phyloP scores from a whole-genome alignment of 2,888 invertebrate genomes.

The Desoria tigrina region DNA sequence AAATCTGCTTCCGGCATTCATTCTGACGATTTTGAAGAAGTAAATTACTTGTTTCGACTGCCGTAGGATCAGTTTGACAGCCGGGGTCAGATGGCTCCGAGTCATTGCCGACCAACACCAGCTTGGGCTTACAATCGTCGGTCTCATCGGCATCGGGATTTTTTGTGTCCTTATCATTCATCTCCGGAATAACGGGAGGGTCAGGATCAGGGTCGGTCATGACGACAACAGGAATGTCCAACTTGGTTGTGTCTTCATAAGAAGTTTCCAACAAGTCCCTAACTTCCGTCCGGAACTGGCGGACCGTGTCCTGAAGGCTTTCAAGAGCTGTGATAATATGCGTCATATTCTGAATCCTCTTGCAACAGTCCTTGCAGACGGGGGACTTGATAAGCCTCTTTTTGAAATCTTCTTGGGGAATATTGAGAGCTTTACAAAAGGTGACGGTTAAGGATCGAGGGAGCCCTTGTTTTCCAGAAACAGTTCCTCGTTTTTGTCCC shows the following conservation, averaged over 20 bases:
- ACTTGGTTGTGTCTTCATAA: background rate
- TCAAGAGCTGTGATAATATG: background rate
- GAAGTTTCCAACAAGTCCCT: background rate
- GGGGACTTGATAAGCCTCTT: background rate
- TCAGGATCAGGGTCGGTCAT: too few relatives aligned
- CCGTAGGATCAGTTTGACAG: too few relatives aligned
- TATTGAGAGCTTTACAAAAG: slow-evolving; percentile 3
- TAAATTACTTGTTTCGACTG: too few relatives aligned
- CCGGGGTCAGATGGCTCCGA: too few relatives aligned
- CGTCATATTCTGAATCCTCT: background rate
- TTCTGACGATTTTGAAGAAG: background rate
- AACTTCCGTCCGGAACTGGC: background rate
- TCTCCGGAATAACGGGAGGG: too few relatives aligned
- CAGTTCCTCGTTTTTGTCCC: too few relatives aligned
- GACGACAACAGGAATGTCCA: background rate
- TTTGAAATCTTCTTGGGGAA: background rate
- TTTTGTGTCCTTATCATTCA: too few relatives aligned
- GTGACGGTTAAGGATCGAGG: background rate
- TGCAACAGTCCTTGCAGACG: background rate
- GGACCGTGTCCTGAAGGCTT: background rate
- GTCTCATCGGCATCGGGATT: too few relatives aligned
- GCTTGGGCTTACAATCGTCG: too few relatives aligned
- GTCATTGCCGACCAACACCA: too few relatives aligned
- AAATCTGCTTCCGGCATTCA: slow-evolving; percentile 3
- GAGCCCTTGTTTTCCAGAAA: background rate